phyloP scores from a whole-genome alignment of 2,797 vertebrate species.

The Odontamblyopus rebecca region DNA sequence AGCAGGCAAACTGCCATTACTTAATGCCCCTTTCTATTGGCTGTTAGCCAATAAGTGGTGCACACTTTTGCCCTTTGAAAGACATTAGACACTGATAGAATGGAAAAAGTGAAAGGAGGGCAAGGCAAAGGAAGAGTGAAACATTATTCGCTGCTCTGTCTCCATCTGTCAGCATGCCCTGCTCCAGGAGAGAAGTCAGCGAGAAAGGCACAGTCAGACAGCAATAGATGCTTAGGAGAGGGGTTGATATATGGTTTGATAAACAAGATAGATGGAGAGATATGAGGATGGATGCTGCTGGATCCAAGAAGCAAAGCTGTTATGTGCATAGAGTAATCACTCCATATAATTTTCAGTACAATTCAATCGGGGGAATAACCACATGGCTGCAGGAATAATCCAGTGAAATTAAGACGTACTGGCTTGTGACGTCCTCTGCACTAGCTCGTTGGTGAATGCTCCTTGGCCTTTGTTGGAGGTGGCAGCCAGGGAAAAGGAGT shows the following conservation, averaged over 20 bases:
- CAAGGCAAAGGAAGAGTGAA: conserved; percentile 58
- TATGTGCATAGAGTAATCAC: conserved; percentile 26
- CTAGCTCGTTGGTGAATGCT: conserved; percentile 91
- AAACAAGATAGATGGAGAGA: conserved; percentile 52
- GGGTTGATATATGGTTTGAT: conserved; percentile 57
- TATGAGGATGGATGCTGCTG: conserved; percentile 33
- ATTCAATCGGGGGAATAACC: conserved; percentile 9
- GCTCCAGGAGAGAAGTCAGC: conserved; percentile 53
- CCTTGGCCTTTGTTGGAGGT: conserved; percentile 94
- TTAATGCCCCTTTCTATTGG: conserved; percentile 50
- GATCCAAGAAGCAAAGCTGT: conserved; percentile 27
- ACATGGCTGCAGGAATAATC: conserved; percentile 13
- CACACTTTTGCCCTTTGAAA: conserved; percentile 58
- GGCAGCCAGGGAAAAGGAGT: conserved; percentile 94
- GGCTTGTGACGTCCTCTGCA: conserved; percentile 95
- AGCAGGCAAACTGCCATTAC: conserved; percentile 39
- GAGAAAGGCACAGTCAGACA: conserved; percentile 63
- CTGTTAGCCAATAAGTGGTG: conserved; percentile 53
- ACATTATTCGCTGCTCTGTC: conserved; percentile 64
- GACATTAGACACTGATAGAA: conserved; percentile 67
- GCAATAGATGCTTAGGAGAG: conserved; percentile 57
- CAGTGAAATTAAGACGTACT: conserved; percentile 85
- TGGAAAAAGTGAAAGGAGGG: conserved; percentile 59
- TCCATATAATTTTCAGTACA: conserved; percentile 30
- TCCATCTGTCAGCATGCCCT: conserved; percentile 68